These are phyloP conservation scores for Megaleporinus macrocephalus DNA, from an alignment of 2,113 vertebrate genomes.

Conservation along the genomic window DNA sequence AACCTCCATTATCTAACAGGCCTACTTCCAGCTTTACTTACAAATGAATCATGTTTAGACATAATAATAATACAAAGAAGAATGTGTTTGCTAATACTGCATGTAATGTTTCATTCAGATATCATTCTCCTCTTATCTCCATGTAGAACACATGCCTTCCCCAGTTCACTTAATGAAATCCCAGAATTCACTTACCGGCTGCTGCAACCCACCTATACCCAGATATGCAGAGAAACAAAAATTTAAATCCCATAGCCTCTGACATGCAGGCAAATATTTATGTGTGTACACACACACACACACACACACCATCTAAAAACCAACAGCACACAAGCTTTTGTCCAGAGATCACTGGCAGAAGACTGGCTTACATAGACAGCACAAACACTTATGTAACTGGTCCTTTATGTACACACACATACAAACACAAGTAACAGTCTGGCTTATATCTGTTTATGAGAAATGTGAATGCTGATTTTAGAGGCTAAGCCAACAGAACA, in stretches of 20 bases:
- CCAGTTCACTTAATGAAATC: slow-evolving; percentile 37
- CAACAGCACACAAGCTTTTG: not conserved
- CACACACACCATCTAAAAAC: not conserved
- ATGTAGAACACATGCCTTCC: not conserved
- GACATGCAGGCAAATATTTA: slow-evolving; percentile 67
- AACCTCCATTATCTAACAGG: too few relatives aligned
- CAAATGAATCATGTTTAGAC: too few relatives aligned
- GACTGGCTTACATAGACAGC: too few relatives aligned
- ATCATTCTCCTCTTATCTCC: not conserved
- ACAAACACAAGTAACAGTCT: slow-evolving; percentile 1
- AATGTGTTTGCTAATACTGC: too few relatives aligned
- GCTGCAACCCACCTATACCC: slow-evolving; percentile 74
- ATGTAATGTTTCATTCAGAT: not conserved
- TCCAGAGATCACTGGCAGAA: too few relatives aligned
- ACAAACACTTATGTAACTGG: not conserved
- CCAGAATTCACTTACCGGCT: slow-evolving; percentile 70
- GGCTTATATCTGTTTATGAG: too few relatives aligned
- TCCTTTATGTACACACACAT: slow-evolving; percentile 46
- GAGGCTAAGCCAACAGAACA: not conserved
- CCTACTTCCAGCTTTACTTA: too few relatives aligned
- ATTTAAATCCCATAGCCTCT: slow-evolving; percentile 55
- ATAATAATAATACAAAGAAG: too few relatives aligned
- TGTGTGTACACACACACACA: not conserved
- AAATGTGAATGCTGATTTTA: too few relatives aligned
- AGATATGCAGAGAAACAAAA: slow-evolving; percentile 71